These are phyloP conservation scores for Steatornis caripensis DNA, from an alignment of 2,113 vertebrate genomes.

Conservation along the genomic window DNA sequence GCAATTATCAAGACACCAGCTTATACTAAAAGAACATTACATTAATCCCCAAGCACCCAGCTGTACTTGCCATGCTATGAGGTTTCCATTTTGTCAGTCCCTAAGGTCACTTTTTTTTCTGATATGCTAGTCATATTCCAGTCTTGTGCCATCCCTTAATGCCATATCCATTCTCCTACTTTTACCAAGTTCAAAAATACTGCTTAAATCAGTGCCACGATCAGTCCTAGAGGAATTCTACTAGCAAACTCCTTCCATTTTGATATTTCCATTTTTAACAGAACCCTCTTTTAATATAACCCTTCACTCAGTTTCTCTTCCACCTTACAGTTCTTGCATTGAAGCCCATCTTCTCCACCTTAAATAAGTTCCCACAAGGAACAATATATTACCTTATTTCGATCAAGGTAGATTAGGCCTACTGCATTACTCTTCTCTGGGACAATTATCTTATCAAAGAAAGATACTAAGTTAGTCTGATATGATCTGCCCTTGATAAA, in stretches of 20 bases:
- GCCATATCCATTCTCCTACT: neutral
- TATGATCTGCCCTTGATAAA: conserved; percentile 43
- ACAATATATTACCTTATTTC: neutral
- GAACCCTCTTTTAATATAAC: neutral
- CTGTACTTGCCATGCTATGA: neutral
- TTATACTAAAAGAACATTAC: neutral
- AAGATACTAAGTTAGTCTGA: conserved; percentile 44
- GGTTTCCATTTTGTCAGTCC: neutral
- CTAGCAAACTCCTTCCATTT: neutral
- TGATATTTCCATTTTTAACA: neutral
- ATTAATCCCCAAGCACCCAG: neutral
- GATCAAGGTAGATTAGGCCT: conserved; percentile 28
- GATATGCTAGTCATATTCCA: neutral
- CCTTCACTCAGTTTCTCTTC: neutral
- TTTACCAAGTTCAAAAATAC: neutral
- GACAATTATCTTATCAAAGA: conserved; percentile 51
- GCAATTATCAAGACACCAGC: neutral
- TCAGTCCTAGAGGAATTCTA: neutral
- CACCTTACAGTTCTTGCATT: neutral
- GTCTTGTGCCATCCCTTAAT: neutral
- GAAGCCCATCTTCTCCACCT: neutral
- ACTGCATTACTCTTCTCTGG: conserved; percentile 21
- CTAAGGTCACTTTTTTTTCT: neutral
- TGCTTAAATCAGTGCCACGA: neutral
- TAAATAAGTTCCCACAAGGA: neutral